Evolutionary conservation across 2,888 invertebrate genomes (phyloP), one percentile per base, ranked within the genome.

Genomic region (Cataglyphis livida): DNA sequence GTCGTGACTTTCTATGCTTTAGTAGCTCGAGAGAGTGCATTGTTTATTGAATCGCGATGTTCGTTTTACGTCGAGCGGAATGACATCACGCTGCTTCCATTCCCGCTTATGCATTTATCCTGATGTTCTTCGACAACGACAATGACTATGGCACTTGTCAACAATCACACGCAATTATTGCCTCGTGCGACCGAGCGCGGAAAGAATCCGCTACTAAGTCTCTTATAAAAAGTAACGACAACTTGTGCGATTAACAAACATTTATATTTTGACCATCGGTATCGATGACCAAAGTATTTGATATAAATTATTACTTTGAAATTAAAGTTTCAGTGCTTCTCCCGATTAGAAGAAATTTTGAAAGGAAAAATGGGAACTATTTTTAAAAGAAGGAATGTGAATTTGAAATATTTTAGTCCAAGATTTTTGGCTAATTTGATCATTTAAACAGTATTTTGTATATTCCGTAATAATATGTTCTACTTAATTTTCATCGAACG

Each of bases 11-110:
- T 28, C 61, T 25, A 65, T n/a, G 82, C 48, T 48, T 75, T 78
- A 78, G 41, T 66, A 35, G 7, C n/a, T 51, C 51, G 51, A 51
- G 51, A 51, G n/a, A 21, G 21, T 21, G 35, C 38, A 70, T 81
- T 81, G 81, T 82, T 81, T 84, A 84, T 75, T 75, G 75, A 54
- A 62, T 62, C 35, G 35, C 21, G n/a, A 62, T 62, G 65, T 57
- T 66, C 74, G 48, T 70, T 83, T 83, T 84, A 84, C 84, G 32
- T 48, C 65, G 41, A 54, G 32, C 51, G 71, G 9, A 73, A 73
- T 28, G 32, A 28, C 64, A 48, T 35, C 64, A 35, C 25, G 18
- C 9, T 4, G 75, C 18, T 76, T 51, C 6, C 71, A 28, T 28
- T 28, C 25, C 1, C 25, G 25, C 32, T 59, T 44, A 73, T 65